These are phyloP conservation scores for Carassius carassius DNA, from an alignment of 2,113 vertebrate genomes.

Conservation along the genomic window DNA sequence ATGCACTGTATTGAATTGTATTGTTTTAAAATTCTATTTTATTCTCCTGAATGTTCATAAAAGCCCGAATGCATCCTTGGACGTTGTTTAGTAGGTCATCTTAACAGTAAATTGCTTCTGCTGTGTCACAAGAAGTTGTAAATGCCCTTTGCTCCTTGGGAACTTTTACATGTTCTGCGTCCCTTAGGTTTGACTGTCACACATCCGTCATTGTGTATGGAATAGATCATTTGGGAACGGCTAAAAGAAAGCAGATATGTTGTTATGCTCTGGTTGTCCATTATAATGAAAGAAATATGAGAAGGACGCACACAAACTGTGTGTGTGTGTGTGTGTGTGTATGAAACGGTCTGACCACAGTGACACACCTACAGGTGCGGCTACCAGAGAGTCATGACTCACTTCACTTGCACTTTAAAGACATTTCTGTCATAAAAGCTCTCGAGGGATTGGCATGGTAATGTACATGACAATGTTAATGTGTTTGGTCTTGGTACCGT, in stretches of 20 bases:
- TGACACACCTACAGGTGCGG: constrained; percentile 52
- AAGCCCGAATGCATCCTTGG: not conserved
- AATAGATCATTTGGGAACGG: not conserved
- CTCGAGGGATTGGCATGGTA: too few species aligned
- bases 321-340: constrained; percentile 14
- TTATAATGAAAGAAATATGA: constrained; percentile 26
- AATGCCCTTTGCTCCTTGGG: constrained; percentile 16
- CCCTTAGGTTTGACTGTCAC: not conserved
- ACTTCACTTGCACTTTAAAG: constrained; percentile 8
- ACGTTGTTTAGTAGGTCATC: not conserved
- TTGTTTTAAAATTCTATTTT: not conserved
- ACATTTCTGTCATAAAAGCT: not conserved
- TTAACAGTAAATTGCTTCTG: not conserved
- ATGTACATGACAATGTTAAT: too few species aligned
- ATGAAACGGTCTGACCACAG: not conserved
- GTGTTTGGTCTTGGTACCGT: too few species aligned
- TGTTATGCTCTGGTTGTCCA: not conserved
- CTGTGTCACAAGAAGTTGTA: constrained; percentile 30
- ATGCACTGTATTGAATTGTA: not conserved
- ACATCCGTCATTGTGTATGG: not conserved
- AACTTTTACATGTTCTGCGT: not conserved
- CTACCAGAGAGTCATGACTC: constrained; percentile 33
- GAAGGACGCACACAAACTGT: constrained; percentile 7
- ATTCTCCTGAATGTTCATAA: not conserved
- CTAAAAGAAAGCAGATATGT: not conserved